These are phyloP conservation scores for Rhopalosiphum padi DNA, from an alignment of 1,140 invertebrate species.

Conservation along the genomic window DNA sequence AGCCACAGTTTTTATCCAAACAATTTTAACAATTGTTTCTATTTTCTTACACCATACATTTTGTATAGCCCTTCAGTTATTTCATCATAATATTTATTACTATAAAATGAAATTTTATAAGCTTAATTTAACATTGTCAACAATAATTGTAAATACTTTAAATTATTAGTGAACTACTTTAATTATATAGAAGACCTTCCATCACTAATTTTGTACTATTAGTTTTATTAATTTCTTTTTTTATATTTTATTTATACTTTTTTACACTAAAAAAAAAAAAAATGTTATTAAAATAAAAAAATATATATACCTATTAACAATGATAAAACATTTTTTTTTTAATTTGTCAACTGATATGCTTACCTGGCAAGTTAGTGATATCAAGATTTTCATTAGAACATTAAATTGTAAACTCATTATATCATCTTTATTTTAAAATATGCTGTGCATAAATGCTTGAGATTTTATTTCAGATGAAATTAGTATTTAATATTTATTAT, in stretches of 20 bases:
- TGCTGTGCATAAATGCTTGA: neutral
- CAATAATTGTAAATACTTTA: constrained; percentile 3
- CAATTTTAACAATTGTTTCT: neutral
- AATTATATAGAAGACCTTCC: neutral
- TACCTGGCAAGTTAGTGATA: neutral
- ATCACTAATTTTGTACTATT: constrained; percentile 27
- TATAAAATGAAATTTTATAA: neutral
- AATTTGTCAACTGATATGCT: neutral
- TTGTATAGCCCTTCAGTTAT: neutral
- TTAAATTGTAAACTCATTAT: neutral
- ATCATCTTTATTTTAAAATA: neutral
- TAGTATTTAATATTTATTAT: neutral
- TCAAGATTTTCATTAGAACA: neutral
- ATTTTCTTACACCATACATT: neutral
- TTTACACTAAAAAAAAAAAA: neutral
- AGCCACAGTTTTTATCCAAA: constrained; percentile 44
- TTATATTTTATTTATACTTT: constrained; percentile 2
- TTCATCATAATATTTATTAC: neutral
- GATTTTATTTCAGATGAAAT: neutral
- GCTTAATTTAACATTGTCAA: constrained; percentile 5
- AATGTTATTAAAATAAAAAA: neutral
- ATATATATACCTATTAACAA: neutral
- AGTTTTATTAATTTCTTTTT: neutral
- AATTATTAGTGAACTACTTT: neutral
- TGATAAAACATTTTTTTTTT: neutral